phyloP scores from a whole-genome alignment of 1,140 invertebrate species.

The Gonioctena quinquepunctata region DNA sequence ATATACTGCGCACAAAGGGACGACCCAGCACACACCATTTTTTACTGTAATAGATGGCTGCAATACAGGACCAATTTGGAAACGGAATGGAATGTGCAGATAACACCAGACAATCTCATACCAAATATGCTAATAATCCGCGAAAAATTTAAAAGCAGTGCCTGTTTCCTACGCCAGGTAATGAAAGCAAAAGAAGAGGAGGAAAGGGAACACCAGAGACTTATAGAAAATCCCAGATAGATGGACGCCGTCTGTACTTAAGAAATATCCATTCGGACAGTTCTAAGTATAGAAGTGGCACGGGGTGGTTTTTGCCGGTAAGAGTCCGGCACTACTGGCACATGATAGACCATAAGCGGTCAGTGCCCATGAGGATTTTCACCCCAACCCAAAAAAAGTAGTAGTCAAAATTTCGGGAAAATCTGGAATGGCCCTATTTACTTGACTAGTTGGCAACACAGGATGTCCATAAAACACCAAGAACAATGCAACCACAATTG shows the following conservation, averaged over 20 bases:
- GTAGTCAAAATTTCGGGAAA: too few relatives aligned
- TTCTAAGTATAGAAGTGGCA: background rate
- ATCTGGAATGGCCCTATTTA: too few relatives aligned
- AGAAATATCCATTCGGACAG: background rate
- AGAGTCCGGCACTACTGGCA: background rate
- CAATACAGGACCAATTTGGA: background rate
- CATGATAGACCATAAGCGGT: background rate
- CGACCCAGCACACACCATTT: slow-evolving; percentile 2
- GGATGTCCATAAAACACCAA: too few relatives aligned
- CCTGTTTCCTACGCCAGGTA: background rate
- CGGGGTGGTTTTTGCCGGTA: background rate
- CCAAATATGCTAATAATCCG: background rate
- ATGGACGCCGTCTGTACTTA: background rate
- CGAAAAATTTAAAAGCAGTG: background rate
- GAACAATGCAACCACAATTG: too few relatives aligned
- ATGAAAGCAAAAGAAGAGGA: background rate
- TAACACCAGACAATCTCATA: background rate
- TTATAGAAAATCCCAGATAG: background rate
- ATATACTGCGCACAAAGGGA: slow-evolving; percentile 1
- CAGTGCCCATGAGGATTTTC: background rate
- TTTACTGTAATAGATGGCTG: background rate
- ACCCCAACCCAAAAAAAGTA: too few relatives aligned
- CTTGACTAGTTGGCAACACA: too few relatives aligned
- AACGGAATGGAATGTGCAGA: background rate
- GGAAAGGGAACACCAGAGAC: background rate